These are phyloP conservation scores for Parazoanthus darwini DNA, from an alignment of 92 coral and sea anemone species.

Conservation along the genomic window DNA sequence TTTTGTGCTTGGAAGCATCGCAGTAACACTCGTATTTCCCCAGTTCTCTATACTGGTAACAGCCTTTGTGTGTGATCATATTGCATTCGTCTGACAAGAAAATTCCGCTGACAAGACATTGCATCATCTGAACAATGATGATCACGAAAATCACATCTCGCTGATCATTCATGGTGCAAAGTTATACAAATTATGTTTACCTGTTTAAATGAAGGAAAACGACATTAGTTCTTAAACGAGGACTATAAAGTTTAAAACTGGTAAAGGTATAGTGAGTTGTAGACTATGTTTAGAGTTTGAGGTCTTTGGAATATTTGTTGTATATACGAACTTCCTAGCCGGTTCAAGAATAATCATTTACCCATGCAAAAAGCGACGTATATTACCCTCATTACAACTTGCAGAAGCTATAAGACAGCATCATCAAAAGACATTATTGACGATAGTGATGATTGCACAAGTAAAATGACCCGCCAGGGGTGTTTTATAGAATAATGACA, in stretches of 20 bases:
- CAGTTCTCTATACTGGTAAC: conserved; percentile 55
- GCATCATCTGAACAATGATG: not conserved
- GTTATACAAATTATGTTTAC: not conserved
- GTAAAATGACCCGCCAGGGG: no score
- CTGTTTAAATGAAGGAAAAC: not conserved
- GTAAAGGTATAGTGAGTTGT: not conserved
- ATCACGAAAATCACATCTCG: not conserved
- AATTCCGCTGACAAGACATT: not conserved
- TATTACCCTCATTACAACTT: no score
- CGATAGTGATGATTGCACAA: no score
- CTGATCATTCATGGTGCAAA: not conserved
- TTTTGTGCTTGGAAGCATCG: conserved; percentile 26
- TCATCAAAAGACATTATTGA: not conserved
- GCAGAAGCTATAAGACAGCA: no score
- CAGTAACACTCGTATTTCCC: conserved; percentile 51
- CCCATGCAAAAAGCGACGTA: no score
- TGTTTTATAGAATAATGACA: no score
- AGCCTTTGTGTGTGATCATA: conserved; percentile 42
- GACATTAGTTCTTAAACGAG: no score
- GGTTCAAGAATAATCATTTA: no score
- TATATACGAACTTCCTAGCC: not conserved
- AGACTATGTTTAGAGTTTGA: no score
- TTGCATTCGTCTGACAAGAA: conserved; percentile 46
- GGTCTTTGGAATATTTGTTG: not conserved
- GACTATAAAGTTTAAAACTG: not conserved